Base-by-base conservation (phyloP, 2,888 invertebrate species). In the Homarus gammarus region DNA sequence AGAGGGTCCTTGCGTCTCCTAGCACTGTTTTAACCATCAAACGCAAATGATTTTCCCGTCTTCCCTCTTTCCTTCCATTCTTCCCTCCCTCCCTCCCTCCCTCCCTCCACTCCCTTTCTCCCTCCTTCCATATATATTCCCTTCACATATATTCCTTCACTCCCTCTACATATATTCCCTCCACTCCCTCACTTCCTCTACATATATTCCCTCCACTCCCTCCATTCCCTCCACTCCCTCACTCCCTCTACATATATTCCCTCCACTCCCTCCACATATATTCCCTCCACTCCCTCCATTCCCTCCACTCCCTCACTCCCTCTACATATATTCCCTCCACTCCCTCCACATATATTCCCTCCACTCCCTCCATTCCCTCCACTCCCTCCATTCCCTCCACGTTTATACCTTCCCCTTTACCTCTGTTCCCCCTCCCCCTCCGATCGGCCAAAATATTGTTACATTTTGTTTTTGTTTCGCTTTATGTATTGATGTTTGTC, bases 371-470 rank as follows among this genome's bases (percentile, higher is more conserved):
- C n/a, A n/a, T n/a, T n/a, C n/a, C 36, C 31, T n/a, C 31, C 61
- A n/a, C 61, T 27, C n/a, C n/a, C n/a, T n/a, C n/a, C n/a, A n/a
- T n/a, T n/a, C n/a, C 36, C 31, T n/a, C 31, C 61, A n/a, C 61
- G 27, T 33, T 22, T 83, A 49, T 56, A 73, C 61, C 84, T 78
- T 44, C 64, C 64, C 22, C 78, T 64, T 68, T 68, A n/a, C 44
- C 84, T 56, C 51, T 51, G 2, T 51, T 64, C 68, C 36, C 78
- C 33, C 86, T 68, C 70, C 27, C 78, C 64, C 86, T 61, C 78
- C 49, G 44, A 83, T 83, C 83, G 51, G 68, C 83, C 83, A 72
- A 83, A 83, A 83, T 83, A 83, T 83, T 72, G 75, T 84, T 75
- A 56, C 84, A 75, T 75, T 84, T 75, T 84, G 75, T 84, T 75